These are phyloP conservation scores for Agrilus mali DNA, from an alignment of 2,888 invertebrate genomes.

Conservation along the genomic window DNA sequence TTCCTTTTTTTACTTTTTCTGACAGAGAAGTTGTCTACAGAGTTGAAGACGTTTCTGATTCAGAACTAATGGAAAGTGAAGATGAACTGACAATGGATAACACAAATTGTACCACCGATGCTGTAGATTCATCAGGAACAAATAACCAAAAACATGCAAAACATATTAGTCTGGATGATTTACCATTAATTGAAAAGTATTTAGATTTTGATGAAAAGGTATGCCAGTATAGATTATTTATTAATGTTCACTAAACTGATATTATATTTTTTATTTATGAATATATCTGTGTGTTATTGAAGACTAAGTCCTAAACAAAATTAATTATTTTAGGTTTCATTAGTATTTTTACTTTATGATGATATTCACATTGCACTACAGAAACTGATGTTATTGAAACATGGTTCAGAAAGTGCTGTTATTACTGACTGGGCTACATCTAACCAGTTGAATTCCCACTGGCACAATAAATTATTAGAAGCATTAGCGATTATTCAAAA, in stretches of 20 bases:
- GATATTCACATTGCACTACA: constrained; percentile 18
- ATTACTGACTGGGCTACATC: constrained; percentile 22
- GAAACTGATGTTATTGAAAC: constrained; percentile 13
- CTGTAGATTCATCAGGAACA: no score
- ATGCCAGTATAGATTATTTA: not conserved
- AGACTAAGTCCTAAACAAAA: no score
- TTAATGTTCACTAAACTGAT: no score
- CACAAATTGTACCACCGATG: no score
- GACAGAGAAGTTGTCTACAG: no score
- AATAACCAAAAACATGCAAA: not conserved
- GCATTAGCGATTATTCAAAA: constrained; percentile 39
- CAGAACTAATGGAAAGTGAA: no score
- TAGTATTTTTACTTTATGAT: constrained; percentile 27
- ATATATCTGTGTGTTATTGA: no score
- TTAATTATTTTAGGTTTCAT: constrained; percentile 19
- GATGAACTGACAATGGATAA: no score
- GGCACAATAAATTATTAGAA: constrained; percentile 39
- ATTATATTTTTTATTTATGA: no score
- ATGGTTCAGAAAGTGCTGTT: constrained; percentile 13
- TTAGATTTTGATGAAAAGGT: constrained; percentile 6
- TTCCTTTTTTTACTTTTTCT: no score
- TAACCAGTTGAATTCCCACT: constrained; percentile 22
- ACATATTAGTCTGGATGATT: not conserved
- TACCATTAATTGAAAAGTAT: not conserved
- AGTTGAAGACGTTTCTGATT: no score